A percentile compares a stretch with the other conserved stretches of the same genome.
Conservation (phyloP, 1,140 invertebrate genomes). For the Andricus grossulariae region DNA sequence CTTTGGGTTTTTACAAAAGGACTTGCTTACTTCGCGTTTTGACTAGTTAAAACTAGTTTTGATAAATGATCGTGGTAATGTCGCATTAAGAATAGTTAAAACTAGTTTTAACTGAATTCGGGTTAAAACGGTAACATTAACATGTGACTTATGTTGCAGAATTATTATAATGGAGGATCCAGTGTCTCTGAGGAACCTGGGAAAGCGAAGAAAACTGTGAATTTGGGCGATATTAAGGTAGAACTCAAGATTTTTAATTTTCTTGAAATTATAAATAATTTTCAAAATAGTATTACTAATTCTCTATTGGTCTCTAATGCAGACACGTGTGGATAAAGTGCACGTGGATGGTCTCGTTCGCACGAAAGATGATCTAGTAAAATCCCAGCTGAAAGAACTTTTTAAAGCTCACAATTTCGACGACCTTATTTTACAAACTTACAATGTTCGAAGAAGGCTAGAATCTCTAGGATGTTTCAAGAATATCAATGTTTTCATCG, state of each 20-base stretch:
- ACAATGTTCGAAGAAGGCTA: slow-evolving; percentile 82
- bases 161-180: slow-evolving; percentile 31
- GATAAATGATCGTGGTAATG: too few species aligned
- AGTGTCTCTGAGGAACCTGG: slow-evolving; percentile 35
- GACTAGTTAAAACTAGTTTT: too few species aligned
- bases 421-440: slow-evolving; percentile 79
- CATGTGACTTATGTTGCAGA: neutral
- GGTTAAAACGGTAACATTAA: too few species aligned
- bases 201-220: slow-evolving; percentile 39
- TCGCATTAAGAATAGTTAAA: too few species aligned
- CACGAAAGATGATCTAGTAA: slow-evolving; percentile 91
- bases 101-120: too few species aligned
- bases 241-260: slow-evolving; percentile 34
- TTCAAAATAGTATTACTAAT: too few species aligned
- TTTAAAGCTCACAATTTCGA: slow-evolving; percentile 83
- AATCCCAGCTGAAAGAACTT: slow-evolving; percentile 82
- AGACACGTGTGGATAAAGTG: slow-evolving; percentile 87
- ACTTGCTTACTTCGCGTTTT: too few species aligned
- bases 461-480: slow-evolving; percentile 89
- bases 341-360: slow-evolving; percentile 87
- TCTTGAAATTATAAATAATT: slow-evolving; percentile 1
- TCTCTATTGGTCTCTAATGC: slow-evolving; percentile 50
- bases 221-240: slow-evolving; percentile 61
- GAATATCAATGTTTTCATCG: slow-evolving; percentile 87
- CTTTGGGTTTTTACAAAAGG: too few species aligned